Conservation (phyloP, 2,888 invertebrate species). For the Megastigmus dorsalis region DNA sequence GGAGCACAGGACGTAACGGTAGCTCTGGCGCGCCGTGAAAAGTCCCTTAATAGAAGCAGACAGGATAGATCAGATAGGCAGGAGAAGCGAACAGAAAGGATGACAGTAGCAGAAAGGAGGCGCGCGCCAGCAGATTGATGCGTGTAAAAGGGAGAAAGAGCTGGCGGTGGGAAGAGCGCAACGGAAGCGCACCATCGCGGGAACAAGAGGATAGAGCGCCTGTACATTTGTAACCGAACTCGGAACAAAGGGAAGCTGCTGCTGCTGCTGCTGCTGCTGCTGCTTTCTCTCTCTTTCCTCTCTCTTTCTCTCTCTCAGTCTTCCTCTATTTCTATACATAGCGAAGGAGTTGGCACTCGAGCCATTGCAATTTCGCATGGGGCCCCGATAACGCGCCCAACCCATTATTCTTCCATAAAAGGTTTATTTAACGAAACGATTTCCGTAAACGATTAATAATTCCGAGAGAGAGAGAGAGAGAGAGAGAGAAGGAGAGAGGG, state of each 20-base stretch:
- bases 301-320: constrained; percentile 26
- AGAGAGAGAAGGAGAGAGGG: too few species aligned
- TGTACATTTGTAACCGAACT: constrained; percentile 67
- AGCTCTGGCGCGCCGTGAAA: too few species aligned
- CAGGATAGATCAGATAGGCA: too few species aligned
- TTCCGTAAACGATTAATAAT: constrained; percentile 21
- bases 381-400: constrained; percentile 25
- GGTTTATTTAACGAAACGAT: constrained; percentile 36
- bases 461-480: neutral
- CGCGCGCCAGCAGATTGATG: constrained; percentile 34
- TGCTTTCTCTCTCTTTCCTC: constrained; percentile 25
- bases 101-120: constrained; percentile 36
- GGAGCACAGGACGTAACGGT: too few species aligned
- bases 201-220: constrained; percentile 55
- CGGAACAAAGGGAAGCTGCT: constrained; percentile 67
- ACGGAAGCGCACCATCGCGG: constrained; percentile 35
- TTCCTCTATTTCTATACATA: neutral
- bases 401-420: constrained; percentile 40
- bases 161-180: constrained; percentile 42
- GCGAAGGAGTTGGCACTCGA: neutral
- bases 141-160: constrained; percentile 31
- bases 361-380: constrained; percentile 41
- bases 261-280: constrained; percentile 41
- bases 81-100: constrained; percentile 35
- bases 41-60: too few species aligned